phyloP scores from a whole-genome alignment of 2,888 invertebrate species.

The Hypselothyrea guttata region DNA sequence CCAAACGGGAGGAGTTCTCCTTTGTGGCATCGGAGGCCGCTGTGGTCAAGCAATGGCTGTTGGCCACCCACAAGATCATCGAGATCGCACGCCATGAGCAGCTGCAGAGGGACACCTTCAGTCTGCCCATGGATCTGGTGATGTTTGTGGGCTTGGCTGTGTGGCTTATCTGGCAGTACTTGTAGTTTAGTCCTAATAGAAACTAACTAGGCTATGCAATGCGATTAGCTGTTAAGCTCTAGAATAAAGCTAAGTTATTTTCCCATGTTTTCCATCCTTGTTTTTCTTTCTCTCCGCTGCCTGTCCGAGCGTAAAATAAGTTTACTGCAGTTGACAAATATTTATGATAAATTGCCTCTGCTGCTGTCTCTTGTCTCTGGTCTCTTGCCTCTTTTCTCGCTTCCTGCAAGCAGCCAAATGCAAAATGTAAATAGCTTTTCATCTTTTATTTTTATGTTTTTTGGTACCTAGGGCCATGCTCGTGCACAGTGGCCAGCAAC shows the following conservation, averaged over 20 bases:
- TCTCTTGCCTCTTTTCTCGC: slow-evolving; percentile 39
- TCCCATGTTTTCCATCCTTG: slow-evolving; percentile 8
- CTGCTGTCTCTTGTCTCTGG: slow-evolving; percentile 36
- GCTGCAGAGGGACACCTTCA: slow-evolving; percentile 64
- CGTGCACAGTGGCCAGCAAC: slow-evolving; percentile 38
- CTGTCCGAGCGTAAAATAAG: slow-evolving; percentile 73
- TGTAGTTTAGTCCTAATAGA: slow-evolving; percentile 47
- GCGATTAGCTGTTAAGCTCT: slow-evolving; percentile 30
- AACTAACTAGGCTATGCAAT: too few relatives aligned
- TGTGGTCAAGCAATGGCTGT: slow-evolving; percentile 78
- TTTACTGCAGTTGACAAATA: slow-evolving; percentile 75
- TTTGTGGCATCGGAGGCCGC: slow-evolving; percentile 73
- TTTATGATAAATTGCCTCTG: slow-evolving; percentile 78
- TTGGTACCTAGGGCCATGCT: slow-evolving; percentile 19
- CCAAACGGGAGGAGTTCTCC: slow-evolving; percentile 74
- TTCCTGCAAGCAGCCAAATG: slow-evolving; percentile 40
- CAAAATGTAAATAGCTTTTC: slow-evolving; percentile 72
- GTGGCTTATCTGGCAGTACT: slow-evolving; percentile 79
- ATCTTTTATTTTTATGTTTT: slow-evolving; percentile 24
- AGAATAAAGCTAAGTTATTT: slow-evolving; percentile 48
- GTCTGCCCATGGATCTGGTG: slow-evolving; percentile 79
- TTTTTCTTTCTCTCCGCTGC: slow-evolving; percentile 21
- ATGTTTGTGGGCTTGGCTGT: slow-evolving; percentile 72
- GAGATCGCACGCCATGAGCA: slow-evolving; percentile 71
- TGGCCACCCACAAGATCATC: slow-evolving; percentile 72